Evolutionary conservation across 2,888 invertebrate species (phyloP).

Genomic region (Agrypnus murinus): DNA sequence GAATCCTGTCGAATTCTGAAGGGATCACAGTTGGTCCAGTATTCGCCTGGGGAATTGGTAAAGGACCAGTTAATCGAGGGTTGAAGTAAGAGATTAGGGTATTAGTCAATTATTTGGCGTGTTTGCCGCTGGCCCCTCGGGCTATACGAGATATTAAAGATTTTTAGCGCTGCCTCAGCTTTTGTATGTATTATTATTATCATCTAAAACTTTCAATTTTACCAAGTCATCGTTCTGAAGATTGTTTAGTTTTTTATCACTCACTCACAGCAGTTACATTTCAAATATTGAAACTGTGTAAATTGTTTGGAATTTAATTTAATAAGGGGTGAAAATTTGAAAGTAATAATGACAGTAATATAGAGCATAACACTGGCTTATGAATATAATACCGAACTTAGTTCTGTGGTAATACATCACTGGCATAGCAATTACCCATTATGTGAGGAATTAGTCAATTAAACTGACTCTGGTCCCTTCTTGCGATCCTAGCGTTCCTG

Average conservation of each 20-base stretch:
- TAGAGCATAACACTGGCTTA: slow-evolving; percentile 9
- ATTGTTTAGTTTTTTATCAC: too few species aligned
- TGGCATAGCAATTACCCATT: slow-evolving; percentile 71
- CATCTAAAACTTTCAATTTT: too few species aligned
- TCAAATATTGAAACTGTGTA: too few species aligned
- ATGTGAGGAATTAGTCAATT: slow-evolving; percentile 71
- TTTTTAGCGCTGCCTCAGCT: slow-evolving; percentile 44
- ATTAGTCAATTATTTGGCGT: slow-evolving; percentile 61
- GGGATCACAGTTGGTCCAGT: slow-evolving; percentile 43
- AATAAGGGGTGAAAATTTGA: slow-evolving; percentile 12
- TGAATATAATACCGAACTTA: slow-evolving; percentile 65
- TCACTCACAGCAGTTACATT: too few species aligned
- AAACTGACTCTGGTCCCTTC: slow-evolving; percentile 66
- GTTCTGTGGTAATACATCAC: slow-evolving; percentile 66
- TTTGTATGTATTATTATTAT: too few species aligned
- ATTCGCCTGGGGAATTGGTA: slow-evolving; percentile 50
- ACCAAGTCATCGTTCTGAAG: too few species aligned
- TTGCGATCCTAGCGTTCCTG: slow-evolving; percentile 67
- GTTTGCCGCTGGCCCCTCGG: slow-evolving; percentile 54
- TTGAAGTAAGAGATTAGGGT: slow-evolving; percentile 57
- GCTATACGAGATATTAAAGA: slow-evolving; percentile 45
- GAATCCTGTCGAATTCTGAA: slow-evolving; percentile 40
- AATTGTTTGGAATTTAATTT: slow-evolving; percentile 4
- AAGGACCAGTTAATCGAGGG: slow-evolving; percentile 59
- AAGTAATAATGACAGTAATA: slow-evolving; percentile 30